Conservation (phyloP, 2,888 invertebrate species). For the Oscheius sp. region DNA sequence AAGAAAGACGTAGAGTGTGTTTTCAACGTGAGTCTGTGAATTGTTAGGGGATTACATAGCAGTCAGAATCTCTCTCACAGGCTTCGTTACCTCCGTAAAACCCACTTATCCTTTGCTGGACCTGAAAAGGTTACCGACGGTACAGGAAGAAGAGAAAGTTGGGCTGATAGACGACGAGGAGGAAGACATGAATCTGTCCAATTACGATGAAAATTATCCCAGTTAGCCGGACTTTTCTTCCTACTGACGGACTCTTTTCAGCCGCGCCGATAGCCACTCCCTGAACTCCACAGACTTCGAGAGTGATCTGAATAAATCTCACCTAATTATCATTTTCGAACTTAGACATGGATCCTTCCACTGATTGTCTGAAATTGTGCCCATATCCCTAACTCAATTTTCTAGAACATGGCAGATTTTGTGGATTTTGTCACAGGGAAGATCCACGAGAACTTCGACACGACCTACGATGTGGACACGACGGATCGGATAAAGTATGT, state of each 20-base stretch:
- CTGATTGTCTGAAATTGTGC: constrained; percentile 4
- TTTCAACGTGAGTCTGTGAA: no score
- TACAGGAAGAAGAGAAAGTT: no score
- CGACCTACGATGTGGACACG: constrained; percentile 49
- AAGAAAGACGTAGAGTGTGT: no score
- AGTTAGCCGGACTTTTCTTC: constrained; percentile 10
- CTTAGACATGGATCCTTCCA: neutral
- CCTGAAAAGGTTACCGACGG: no score
- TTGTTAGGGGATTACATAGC: no score
- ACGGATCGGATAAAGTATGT: constrained; percentile 55
- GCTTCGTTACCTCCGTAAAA: constrained; percentile 1
- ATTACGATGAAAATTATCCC: constrained; percentile 33
- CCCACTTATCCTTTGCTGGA: neutral
- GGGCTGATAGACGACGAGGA: neutral
- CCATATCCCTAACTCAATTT: neutral
- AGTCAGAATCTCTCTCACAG: no score
- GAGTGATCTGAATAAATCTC: neutral
- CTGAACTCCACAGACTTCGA: neutral
- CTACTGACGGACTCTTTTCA: constrained; percentile 12
- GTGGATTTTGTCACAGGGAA: neutral
- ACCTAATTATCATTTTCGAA: neutral
- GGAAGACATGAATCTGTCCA: constrained; percentile 11
- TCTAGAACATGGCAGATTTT: constrained; percentile 4
- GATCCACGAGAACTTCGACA: constrained; percentile 19
- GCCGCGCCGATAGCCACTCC: constrained; percentile 13